phyloP scores from a whole-genome alignment of 2,888 invertebrate species.

The Aricia artaxerxes region DNA sequence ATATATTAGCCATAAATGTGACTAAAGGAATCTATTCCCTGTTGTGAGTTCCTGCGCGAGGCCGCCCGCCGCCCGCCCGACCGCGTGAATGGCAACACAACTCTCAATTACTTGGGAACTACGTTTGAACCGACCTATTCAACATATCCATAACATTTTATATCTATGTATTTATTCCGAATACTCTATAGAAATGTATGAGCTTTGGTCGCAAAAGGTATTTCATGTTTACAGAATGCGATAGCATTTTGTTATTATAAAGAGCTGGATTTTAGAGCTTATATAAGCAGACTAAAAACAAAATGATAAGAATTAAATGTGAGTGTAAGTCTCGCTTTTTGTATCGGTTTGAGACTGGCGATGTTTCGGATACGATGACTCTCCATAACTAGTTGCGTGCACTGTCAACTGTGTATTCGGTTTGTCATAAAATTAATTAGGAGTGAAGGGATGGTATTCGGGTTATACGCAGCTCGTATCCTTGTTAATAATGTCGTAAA shows the following conservation, averaged over 20 bases:
- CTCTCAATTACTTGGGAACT: slow-evolving; percentile 50
- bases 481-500: slow-evolving; percentile 4
- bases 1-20: slow-evolving; percentile 81
- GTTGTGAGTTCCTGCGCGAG: slow-evolving; percentile 48
- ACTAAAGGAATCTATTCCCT: slow-evolving; percentile 75
- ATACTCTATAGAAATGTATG: slow-evolving; percentile 30
- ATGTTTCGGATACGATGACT: not conserved
- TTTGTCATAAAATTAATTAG: not conserved
- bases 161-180: slow-evolving; percentile 28
- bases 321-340: not conserved
- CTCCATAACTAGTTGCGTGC: not conserved
- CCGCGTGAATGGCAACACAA: slow-evolving; percentile 47
- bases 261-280: slow-evolving; percentile 11
- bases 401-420: not conserved
- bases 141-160: slow-evolving; percentile 31
- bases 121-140: slow-evolving; percentile 44
- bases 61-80: slow-evolving; percentile 42
- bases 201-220: slow-evolving; percentile 24
- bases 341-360: not conserved
- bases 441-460: not conserved
- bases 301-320: not conserved
- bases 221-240: slow-evolving; percentile 23
- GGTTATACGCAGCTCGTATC: not conserved
- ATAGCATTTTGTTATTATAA: slow-evolving; percentile 11
- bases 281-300: not conserved